These are phyloP conservation scores for Polietes domitor DNA, from an alignment of 2,888 invertebrate genomes.

Conservation along the genomic window DNA sequence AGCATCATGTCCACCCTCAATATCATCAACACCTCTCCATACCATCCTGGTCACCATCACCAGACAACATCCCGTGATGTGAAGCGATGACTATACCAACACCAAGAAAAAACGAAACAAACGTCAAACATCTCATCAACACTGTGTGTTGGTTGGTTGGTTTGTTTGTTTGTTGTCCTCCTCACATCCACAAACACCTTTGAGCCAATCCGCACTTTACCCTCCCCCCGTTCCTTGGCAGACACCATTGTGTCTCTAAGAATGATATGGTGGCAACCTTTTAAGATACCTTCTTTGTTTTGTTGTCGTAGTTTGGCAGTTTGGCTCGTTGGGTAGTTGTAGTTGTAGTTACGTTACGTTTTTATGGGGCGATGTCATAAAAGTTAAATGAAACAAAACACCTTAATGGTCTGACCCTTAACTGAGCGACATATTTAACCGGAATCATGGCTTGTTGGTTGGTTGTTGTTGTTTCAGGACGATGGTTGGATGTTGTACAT, in stretches of 20 bases:
- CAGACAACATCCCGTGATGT: background rate
- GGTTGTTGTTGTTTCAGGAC: no score
- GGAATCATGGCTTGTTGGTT: slow-evolving; percentile 35
- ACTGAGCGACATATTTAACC: slow-evolving; percentile 53
- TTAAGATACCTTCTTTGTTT: slow-evolving; percentile 23
- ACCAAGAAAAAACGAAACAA: background rate
- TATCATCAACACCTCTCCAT: background rate
- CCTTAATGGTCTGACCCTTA: slow-evolving; percentile 68
- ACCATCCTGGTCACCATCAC: background rate
- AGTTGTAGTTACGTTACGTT: background rate
- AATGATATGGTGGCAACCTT: slow-evolving; percentile 10
- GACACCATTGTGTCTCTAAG: slow-evolving; percentile 9
- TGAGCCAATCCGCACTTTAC: no score
- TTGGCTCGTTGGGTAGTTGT: background rate
- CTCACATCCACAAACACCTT: background rate
- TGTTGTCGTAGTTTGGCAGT: slow-evolving; percentile 23
- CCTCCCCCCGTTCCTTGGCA: no score
- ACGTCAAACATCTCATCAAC: slow-evolving; percentile 16
- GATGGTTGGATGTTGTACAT: no score
- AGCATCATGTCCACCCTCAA: background rate
- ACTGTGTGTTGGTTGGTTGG: background rate
- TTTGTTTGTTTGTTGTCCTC: background rate
- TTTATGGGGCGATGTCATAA: slow-evolving; percentile 53
- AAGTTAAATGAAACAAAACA: slow-evolving; percentile 71
- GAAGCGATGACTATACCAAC: no score